phyloP scores from a whole-genome alignment of 2,888 invertebrate species.

The Eugnorisma glareosa region DNA sequence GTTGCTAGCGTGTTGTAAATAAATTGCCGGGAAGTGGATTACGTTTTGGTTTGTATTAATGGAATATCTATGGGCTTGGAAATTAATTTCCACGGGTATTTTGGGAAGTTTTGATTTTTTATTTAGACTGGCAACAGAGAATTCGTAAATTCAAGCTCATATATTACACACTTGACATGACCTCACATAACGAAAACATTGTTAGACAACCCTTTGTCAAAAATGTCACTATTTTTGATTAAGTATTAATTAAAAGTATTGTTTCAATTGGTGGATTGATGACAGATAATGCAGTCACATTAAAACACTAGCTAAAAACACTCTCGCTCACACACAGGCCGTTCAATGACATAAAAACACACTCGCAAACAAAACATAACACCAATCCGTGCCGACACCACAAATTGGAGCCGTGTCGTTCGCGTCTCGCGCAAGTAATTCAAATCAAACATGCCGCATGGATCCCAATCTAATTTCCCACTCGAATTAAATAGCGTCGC shows the following conservation, averaged over 20 bases:
- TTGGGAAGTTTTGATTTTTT: constrained; percentile 5
- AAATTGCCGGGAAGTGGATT: constrained; percentile 29
- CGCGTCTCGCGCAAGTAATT: constrained; percentile 74
- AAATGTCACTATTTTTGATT: neutral
- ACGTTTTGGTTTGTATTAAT: constrained; percentile 33
- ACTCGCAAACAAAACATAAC: constrained; percentile 57
- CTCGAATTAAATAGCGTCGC: constrained; percentile 81
- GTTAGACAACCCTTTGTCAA: neutral
- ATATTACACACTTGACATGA: neutral
- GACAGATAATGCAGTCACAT: neutral
- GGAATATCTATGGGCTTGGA: constrained; percentile 13
- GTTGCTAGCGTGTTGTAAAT: constrained; percentile 50
- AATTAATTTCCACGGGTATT: constrained; percentile 11
- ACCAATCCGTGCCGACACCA: constrained; percentile 59
- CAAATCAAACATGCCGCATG: constrained; percentile 82
- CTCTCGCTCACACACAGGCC: neutral
- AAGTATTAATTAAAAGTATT: neutral
- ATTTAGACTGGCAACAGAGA: neutral
- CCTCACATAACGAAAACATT: neutral
- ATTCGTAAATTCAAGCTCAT: neutral
- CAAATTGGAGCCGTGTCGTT: constrained; percentile 68
- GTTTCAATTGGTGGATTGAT: neutral
- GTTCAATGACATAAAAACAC: constrained; percentile 31
- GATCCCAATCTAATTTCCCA: constrained; percentile 84
- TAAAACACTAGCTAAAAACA: neutral